Conservation (phyloP, 2,888 invertebrate species). For the Nowickia ferox region DNA sequence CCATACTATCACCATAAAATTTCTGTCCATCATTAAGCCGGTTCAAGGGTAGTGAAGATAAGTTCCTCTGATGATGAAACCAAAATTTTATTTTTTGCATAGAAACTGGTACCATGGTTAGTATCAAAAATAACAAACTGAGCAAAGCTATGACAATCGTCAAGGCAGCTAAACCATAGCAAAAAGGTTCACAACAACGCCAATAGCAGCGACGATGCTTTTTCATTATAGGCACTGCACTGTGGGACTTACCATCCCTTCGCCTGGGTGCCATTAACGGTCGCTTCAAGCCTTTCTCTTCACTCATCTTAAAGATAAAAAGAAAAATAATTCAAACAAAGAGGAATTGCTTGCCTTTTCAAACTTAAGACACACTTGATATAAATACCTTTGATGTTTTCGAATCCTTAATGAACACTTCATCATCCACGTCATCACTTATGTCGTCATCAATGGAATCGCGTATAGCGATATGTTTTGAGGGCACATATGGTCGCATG, state of each 20-base stretch:
- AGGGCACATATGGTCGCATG: constrained; percentile 86
- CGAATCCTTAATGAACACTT: constrained; percentile 90
- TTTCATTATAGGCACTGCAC: constrained; percentile 84
- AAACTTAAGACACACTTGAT: not conserved
- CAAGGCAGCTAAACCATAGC: constrained; percentile 86
- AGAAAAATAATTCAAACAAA: not conserved
- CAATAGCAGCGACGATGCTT: constrained; percentile 84
- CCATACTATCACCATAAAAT: constrained; percentile 76
- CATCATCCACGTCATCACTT: constrained; percentile 90
- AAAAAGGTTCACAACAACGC: constrained; percentile 87
- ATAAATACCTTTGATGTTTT: constrained; percentile 86
- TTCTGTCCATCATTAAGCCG: constrained; percentile 58
- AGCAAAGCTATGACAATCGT: constrained; percentile 86
- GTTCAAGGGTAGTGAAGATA: constrained; percentile 61
- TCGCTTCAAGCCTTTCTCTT: constrained; percentile 88
- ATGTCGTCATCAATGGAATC: constrained; percentile 89
- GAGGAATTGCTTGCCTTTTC: not conserved
- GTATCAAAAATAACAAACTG: constrained; percentile 86
- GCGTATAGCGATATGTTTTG: constrained; percentile 86
- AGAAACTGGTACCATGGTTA: constrained; percentile 87
- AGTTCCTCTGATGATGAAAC: constrained; percentile 81
- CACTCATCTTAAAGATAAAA: constrained; percentile 84
- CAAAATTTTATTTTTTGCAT: constrained; percentile 86
- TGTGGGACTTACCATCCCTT: constrained; percentile 83
- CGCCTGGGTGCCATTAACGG: constrained; percentile 90